Evolutionary conservation across 2,888 invertebrate species (phyloP).

Genomic region (Drosophila maculinotata): DNA sequence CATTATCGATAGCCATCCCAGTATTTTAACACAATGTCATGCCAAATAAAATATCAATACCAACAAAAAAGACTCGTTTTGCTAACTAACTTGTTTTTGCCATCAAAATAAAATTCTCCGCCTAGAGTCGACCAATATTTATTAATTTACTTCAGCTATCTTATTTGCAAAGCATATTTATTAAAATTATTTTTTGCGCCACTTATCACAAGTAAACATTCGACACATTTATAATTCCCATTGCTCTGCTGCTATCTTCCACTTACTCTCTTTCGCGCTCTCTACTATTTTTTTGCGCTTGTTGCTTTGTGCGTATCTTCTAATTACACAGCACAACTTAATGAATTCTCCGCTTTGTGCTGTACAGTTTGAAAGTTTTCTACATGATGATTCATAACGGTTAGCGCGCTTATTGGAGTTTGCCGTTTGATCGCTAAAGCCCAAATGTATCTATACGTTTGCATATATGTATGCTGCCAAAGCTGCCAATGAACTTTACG

Average conservation of each 20-base stretch:
- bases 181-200: constrained; percentile 36
- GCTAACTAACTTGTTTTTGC: constrained; percentile 39
- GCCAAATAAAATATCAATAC: constrained; percentile 5
- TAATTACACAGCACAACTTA: constrained; percentile 47
- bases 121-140: constrained; percentile 17
- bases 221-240: constrained; percentile 43
- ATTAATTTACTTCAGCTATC: constrained; percentile 57
- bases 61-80: constrained; percentile 23
- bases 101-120: constrained; percentile 17
- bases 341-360: constrained; percentile 38
- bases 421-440: constrained; percentile 27
- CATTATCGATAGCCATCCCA: constrained; percentile 2
- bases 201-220: constrained; percentile 60
- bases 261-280: constrained; percentile 12
- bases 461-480: constrained; percentile 2
- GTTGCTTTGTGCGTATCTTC: constrained; percentile 48
- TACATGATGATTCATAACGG: constrained; percentile 53
- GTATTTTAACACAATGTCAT: constrained; percentile 11
- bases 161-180: constrained; percentile 39
- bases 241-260: constrained; percentile 33
- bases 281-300: constrained; percentile 31
- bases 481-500: constrained; percentile 58
- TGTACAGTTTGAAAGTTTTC: constrained; percentile 35
- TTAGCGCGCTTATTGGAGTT: constrained; percentile 26
- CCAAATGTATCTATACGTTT: constrained; percentile 1